phyloP scores from a whole-genome alignment of 2,113 vertebrate genomes.

The Hirundichthys speculiger region DNA sequence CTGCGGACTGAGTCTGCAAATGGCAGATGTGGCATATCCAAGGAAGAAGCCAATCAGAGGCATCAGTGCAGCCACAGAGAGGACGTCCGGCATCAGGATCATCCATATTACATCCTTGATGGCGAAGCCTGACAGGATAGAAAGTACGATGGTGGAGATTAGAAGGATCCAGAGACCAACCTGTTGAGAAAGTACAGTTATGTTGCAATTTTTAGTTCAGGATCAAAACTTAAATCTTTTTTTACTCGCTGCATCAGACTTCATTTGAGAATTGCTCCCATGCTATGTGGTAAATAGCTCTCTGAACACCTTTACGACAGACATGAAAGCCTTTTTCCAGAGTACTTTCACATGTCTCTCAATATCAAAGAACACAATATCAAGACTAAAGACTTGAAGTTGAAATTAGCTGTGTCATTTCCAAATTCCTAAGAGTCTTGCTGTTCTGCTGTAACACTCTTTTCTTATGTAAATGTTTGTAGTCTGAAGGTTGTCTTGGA shows the following conservation, averaged over 20 bases:
- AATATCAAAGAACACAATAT: too few species aligned
- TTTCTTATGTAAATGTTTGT: too few species aligned
- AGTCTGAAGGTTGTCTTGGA: neutral
- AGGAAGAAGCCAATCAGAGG: constrained; percentile 83
- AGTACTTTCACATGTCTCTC: too few species aligned
- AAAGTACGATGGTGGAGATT: constrained; percentile 59
- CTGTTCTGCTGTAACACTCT: too few species aligned
- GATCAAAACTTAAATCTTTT: neutral
- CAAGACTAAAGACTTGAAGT: too few species aligned
- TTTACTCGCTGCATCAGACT: neutral
- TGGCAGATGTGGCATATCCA: constrained; percentile 80
- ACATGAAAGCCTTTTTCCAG: too few species aligned
- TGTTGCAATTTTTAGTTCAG: neutral
- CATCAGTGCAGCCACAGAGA: constrained; percentile 82
- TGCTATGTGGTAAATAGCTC: too few species aligned
- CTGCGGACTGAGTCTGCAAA: constrained; percentile 75
- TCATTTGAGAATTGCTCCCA: too few species aligned
- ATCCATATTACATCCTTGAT: constrained; percentile 69
- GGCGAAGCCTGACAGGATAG: constrained; percentile 56
- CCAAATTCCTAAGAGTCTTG: too few species aligned
- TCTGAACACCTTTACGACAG: too few species aligned
- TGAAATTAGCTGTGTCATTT: too few species aligned
- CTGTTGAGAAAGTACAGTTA: constrained; percentile 58
- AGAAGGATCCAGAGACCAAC: constrained; percentile 74
- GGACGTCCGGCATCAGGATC: constrained; percentile 76